These are phyloP conservation scores for Phasia obesa DNA, from an alignment of 2,888 invertebrate species.

Conservation along the genomic window DNA sequence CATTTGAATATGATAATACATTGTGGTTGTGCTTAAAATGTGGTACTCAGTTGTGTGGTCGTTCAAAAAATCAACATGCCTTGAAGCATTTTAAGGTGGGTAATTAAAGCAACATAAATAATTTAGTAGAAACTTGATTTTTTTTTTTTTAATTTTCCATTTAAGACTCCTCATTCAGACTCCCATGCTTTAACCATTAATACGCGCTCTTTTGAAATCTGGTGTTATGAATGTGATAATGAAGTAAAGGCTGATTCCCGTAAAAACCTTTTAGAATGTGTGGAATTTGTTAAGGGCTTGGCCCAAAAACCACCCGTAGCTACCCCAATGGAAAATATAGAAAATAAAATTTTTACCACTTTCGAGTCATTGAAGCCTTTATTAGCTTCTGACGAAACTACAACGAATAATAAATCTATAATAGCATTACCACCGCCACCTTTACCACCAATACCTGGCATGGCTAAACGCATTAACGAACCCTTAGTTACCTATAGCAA, in stretches of 20 bases:
- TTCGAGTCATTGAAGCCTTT: constrained; percentile 75
- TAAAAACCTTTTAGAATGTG: constrained; percentile 88
- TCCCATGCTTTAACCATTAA: constrained; percentile 89
- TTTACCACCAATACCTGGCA: constrained; percentile 77
- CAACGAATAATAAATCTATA: constrained; percentile 59
- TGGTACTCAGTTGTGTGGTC: constrained; percentile 90
- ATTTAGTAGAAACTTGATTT: neutral
- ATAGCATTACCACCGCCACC: constrained; percentile 73
- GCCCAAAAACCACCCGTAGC: constrained; percentile 75
- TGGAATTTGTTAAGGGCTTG: constrained; percentile 88
- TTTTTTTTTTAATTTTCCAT: neutral
- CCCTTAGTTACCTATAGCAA: constrained; percentile 58
- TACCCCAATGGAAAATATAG: constrained; percentile 74
- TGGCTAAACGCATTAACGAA: constrained; percentile 78
- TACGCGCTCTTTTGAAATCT: constrained; percentile 88
- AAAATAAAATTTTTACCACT: constrained; percentile 76
- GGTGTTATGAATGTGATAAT: constrained; percentile 91
- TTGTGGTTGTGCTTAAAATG: constrained; percentile 93
- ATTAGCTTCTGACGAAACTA: constrained; percentile 65
- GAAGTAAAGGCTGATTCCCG: constrained; percentile 85
- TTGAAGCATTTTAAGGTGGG: constrained; percentile 86
- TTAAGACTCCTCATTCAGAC: constrained; percentile 88
- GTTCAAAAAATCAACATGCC: constrained; percentile 87
- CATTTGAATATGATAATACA: constrained; percentile 83
- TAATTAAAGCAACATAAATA: neutral